Conservation (phyloP, 2,113 vertebrate genomes). For the Pyrgilauda ruficollis region DNA sequence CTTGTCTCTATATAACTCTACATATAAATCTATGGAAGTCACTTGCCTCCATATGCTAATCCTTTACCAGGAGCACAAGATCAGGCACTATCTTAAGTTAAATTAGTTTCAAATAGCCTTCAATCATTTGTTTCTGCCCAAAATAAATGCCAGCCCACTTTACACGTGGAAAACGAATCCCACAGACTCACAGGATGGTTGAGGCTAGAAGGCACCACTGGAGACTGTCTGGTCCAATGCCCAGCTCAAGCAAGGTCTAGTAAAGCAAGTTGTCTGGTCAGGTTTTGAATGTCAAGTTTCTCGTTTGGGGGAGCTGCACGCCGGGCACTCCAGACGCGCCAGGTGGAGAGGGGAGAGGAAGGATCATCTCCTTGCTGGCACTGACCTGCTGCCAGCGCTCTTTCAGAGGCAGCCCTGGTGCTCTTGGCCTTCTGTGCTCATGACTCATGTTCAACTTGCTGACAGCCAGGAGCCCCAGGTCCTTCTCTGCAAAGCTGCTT, state of each 20-base stretch:
- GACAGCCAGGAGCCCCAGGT: background rate
- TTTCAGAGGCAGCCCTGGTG: background rate
- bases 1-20: background rate
- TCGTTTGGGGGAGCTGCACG: accelerated
- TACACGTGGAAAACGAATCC: background rate
- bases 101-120: background rate
- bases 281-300: background rate
- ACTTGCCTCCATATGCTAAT: background rate
- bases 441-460: background rate
- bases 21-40: background rate
- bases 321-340: background rate
- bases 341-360: background rate
- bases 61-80: background rate
- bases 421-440: background rate
- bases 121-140: background rate
- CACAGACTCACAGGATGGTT: background rate
- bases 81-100: background rate
- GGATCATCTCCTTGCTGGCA: background rate
- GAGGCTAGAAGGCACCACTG: background rate
- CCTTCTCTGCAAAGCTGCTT: background rate
- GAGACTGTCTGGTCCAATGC: background rate
- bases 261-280: background rate
- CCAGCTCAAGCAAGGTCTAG: background rate
- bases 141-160: background rate
- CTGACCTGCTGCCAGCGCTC: background rate